A percentile compares a stretch with the other conserved stretches of the same genome.
Conservation (phyloP, 2,113 vertebrate genomes). For the Puma concolor region DNA sequence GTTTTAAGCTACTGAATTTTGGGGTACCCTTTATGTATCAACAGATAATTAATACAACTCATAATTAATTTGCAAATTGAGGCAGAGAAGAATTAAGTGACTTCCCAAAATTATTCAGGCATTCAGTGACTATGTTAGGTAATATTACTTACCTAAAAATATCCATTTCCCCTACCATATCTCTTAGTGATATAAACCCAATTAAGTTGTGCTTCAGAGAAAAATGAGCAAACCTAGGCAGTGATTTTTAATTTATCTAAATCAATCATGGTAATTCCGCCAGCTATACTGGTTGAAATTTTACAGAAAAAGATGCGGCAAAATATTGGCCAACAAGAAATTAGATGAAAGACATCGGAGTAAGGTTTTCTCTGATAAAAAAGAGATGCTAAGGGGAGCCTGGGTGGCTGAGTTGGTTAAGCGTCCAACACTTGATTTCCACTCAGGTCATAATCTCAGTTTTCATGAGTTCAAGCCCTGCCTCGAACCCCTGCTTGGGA, state of each 20-base stretch:
- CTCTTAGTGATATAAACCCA: neutral
- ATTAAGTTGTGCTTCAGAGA: neutral
- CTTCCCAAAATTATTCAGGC: neutral
- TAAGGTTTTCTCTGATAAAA: neutral
- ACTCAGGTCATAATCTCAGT: no score
- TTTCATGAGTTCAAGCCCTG: no score
- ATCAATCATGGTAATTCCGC: neutral
- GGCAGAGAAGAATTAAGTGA: neutral
- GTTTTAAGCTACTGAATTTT: neutral
- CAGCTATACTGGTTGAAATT: neutral
- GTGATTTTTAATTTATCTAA: neutral
- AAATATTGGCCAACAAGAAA: neutral
- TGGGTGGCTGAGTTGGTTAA: no score
- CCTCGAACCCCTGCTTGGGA: no score
- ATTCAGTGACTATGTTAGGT: neutral
- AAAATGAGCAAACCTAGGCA: neutral
- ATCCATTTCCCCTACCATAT: neutral
- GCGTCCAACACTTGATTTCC: no score
- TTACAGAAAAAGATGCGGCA: neutral
- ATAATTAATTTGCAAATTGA: neutral
- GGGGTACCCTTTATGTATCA: neutral
- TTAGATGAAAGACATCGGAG: neutral
- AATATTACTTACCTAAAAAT: neutral
- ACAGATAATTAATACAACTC: neutral
- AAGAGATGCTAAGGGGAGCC: neutral